Conservation (phyloP, 2,113 vertebrate genomes). For the Prochilodus magdalenae region DNA sequence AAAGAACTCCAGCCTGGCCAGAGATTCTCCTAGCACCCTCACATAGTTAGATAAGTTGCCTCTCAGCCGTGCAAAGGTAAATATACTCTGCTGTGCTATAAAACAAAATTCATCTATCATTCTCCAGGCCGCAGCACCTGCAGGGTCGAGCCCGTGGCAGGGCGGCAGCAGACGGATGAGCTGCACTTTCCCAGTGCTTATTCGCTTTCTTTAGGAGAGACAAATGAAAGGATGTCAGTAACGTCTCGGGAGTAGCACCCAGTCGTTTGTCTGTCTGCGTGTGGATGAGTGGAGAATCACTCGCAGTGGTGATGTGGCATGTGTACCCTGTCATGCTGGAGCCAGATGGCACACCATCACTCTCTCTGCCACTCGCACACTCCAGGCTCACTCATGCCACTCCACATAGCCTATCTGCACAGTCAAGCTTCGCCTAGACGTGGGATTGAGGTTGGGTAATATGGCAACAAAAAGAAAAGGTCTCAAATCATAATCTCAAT, state of each 20-base stretch:
- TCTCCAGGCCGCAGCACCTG: constrained; percentile 15
- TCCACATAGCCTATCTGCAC: not conserved
- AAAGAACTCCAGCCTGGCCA: not conserved
- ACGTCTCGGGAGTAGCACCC: constrained; percentile 17
- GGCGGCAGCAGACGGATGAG: constrained; percentile 33
- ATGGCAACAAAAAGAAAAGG: too few species aligned
- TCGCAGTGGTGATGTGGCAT: constrained; percentile 29
- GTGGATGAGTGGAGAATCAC: constrained; percentile 40
- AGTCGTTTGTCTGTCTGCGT: constrained; percentile 46
- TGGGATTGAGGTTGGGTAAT: too few species aligned
- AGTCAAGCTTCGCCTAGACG: not conserved
- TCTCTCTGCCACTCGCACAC: not conserved
- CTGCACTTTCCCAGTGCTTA: constrained; percentile 24
- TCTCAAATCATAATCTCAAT: too few species aligned
- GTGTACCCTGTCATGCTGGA: constrained; percentile 20
- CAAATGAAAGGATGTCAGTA: constrained; percentile 35
- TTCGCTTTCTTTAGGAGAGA: constrained; percentile 19
- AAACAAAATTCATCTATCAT: constrained; percentile 34
- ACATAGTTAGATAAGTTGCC: not conserved
- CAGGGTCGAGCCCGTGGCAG: constrained; percentile 19
- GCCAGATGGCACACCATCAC: constrained; percentile 30
- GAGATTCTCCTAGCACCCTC: too few species aligned
- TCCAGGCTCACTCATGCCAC: not conserved
- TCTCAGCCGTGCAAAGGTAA: constrained; percentile 23
- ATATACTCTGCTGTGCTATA: constrained; percentile 10